phyloP scores from a whole-genome alignment of 2,888 invertebrate species.

The Nomada lathburiana region DNA sequence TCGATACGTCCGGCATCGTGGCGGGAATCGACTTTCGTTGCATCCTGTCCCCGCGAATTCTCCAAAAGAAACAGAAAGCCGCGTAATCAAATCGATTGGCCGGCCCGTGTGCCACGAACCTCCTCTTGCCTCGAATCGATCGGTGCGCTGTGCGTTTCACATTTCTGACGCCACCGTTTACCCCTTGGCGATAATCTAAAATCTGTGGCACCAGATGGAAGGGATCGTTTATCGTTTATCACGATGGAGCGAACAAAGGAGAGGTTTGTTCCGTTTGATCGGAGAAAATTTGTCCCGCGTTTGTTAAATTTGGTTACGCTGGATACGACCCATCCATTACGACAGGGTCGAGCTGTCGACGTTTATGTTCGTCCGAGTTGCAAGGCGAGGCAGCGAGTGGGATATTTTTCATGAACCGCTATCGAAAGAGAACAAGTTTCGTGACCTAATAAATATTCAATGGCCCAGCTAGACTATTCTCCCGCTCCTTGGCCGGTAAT shows the following conservation, averaged over 20 bases:
- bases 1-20: conserved; percentile 34
- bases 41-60: conserved; percentile 52
- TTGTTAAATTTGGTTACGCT: neutral
- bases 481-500: conserved; percentile 48
- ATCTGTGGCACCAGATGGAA: neutral
- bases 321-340: neutral
- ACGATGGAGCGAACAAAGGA: conserved; percentile 2
- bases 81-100: conserved; percentile 73
- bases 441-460: conserved; percentile 66
- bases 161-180: conserved; percentile 17
- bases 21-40: conserved; percentile 21
- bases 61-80: conserved; percentile 67
- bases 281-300: neutral
- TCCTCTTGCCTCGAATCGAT: conserved; percentile 1
- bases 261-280: conserved; percentile 11
- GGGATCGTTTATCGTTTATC: conserved; percentile 10
- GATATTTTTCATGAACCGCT: conserved; percentile 30
- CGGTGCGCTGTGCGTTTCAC: conserved; percentile 1
- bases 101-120: neutral
- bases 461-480: conserved; percentile 43
- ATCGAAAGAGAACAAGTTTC: conserved; percentile 31
- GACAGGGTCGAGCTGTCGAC: neutral
- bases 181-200: neutral
- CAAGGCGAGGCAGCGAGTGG: neutral
- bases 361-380: neutral